Evolutionary conservation across 2,888 invertebrate genomes (phyloP), one percentile per base, ranked within the genome.

Genomic region (Amiota communis): DNA sequence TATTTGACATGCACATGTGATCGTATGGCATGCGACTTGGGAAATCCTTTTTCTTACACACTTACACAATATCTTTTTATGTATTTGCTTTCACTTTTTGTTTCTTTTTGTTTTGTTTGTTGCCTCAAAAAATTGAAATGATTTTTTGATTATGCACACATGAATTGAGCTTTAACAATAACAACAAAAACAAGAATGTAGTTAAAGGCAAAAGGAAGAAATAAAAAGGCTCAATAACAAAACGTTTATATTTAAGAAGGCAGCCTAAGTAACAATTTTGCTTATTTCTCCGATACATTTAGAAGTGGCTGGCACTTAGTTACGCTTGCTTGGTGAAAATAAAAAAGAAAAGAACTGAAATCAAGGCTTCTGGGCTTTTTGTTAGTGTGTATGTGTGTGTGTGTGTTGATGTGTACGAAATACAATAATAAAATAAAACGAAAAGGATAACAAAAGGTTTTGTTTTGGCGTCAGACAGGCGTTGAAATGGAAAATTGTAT

Each of bases 61-160:
- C 23, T 23, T 36, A 36, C 36, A 36, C 36, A 36, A 20, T 59
- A 49, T 11, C 11, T 65, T 48, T 48, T 47, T n/a, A n/a, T n/a
- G n/a, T n/a, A n/a, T n/a, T n/a, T n/a, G n/a, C n/a, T n/a, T 48
- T 65, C n/a, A 2, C 3, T 59, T 12, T 36, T 46, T 63, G 48
- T 63, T 63, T 63, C 8, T 15, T 47, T n/a, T 68, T 15, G 15
- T 53, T 68, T 53, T 68, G 17, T 63, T 63, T 11, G 20, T 63
- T 63, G 67, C 13, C 20, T 10, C 59, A 11, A 20, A 23, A n/a
- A 23, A 51, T 48, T 68, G 51, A 68, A 68, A 68, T 68, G 51
- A 68, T 68, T 68, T 53, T 68, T 68, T 68, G 67, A 68, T 68
- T 68, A 68, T 68, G 67, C 67, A 68, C 67, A 68, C 67, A 68